Conservation (phyloP, 2,888 invertebrate species). For the Hydrotaea cyrtoneurina region DNA sequence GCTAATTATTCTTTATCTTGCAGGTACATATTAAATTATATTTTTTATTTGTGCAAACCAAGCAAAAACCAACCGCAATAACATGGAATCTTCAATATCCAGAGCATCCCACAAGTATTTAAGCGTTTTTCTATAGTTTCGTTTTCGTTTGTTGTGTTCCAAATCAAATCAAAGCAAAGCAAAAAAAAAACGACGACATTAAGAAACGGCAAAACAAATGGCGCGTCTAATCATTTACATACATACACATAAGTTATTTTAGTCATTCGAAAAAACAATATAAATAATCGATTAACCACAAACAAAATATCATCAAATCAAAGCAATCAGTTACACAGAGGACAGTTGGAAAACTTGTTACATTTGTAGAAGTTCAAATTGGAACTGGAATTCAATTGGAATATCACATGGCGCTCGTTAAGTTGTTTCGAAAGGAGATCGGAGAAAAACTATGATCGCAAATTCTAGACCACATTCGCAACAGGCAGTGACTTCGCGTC, state of each 20-base stretch:
- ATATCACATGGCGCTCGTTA: no score
- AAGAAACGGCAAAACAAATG: no score
- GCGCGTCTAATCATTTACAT: no score
- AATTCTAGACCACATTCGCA: no score
- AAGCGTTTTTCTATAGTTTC: not conserved
- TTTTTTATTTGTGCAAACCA: slow-evolving; percentile 1
- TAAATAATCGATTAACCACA: slow-evolving; percentile 4
- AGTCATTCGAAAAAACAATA: no score
- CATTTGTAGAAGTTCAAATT: not conserved
- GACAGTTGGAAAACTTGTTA: not conserved
- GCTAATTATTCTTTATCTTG: not conserved
- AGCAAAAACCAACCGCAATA: slow-evolving; percentile 10
- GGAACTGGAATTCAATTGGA: not conserved
- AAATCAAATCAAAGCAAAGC: no score
- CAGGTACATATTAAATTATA: slow-evolving; percentile 56
- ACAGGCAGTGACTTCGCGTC: no score
- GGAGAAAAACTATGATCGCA: not conserved
- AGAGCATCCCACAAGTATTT: slow-evolving; percentile 60
- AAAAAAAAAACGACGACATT: no score
- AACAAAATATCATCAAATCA: slow-evolving; percentile 35
- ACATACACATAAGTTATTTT: no score
- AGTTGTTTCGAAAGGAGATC: not conserved
- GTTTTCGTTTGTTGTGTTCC: not conserved
- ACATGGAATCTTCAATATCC: slow-evolving; percentile 29
- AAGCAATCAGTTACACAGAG: not conserved